Conservation (phyloP, 1,140 invertebrate species). For the Brachionus plicatilis region DNA sequence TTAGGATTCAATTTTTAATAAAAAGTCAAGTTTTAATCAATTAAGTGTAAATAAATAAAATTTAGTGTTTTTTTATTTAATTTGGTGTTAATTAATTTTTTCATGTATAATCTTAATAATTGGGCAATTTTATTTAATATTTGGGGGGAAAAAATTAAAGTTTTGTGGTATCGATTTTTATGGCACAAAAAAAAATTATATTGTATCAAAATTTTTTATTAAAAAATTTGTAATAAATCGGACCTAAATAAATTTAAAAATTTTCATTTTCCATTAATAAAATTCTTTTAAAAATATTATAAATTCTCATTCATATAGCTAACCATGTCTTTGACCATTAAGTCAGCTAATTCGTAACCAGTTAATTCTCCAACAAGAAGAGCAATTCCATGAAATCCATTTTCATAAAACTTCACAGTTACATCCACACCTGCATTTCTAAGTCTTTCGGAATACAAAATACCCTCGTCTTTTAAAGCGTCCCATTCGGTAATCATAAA, state of each 20-base stretch:
- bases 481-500: conserved; percentile 28
- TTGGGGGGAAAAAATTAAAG: no score
- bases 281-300: neutral
- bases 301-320: neutral
- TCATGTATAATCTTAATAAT: no score
- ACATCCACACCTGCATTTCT: conserved; percentile 25
- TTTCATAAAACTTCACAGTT: conserved; percentile 12
- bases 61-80: no score
- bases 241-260: neutral
- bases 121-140: no score
- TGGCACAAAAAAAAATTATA: no score
- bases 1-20: no score
- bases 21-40: no score
- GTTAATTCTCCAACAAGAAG: neutral
- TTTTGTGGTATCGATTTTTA: no score
- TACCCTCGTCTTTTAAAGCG: conserved; percentile 16
- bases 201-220: neutral
- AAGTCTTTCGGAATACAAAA: conserved; percentile 1
- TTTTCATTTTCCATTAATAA: no score
- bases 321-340: neutral
- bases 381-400: conserved; percentile 35
- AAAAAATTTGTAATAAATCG: neutral
- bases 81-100: no score
- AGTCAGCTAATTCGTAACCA: conserved; percentile 2
- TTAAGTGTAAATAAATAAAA: no score